Base-by-base conservation (phyloP, 1,140 invertebrate species). In the Lordiphosa mommai region DNA sequence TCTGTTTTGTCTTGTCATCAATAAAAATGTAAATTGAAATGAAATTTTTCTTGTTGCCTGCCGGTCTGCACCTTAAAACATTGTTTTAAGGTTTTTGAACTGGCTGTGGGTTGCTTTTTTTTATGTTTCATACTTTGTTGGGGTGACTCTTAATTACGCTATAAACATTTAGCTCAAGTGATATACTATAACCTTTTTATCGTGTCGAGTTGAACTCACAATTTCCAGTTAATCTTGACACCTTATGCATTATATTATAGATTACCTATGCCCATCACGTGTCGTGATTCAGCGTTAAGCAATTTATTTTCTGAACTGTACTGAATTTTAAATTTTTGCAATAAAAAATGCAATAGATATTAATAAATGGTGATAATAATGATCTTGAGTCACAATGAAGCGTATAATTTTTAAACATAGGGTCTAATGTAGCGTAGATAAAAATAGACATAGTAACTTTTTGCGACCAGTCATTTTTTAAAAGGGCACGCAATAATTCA, bases 21-120 rank as follows among this genome's bases (percentile, higher is more conserved):
- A 76, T 82, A 72, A 72, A 79, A 84, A 82, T 63, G 57, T 41
- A 71, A 68, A 80, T 76, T 82, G 52, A 55, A 68, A 68, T 76
- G 57, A 27, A 23, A 66, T 50, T 66, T 80, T 69, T 60, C 57
- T 49, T 40, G 36, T 9, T 23, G 48, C 17, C 27, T 61, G n/a
- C n/a, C n/a, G n/a, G n/a, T n/a, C n/a, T n/a, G 20, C 12, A 8
- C 20, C 20, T 20, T 16, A 5, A 12, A 59, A 47, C 44, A 65
- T 61, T 69, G 63, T 6, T 23, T 14, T 36, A 61, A 46, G 76
- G 71, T 82, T 68, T 68, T 80, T 82, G 77, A 82, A 84, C 76
- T 57, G 34, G 16, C 41, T 20, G 6, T 1, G n/a, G n/a, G n/a
- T n/a, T n/a, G n/a, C n/a, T n/a, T n/a, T 13, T 36, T 37, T 20